Percentiles rank a stretch among this genome's conserved stretches.
Evolutionary conservation across 2,888 invertebrate genomes (phyloP).

Genomic region (Flexamia atlantica): DNA sequence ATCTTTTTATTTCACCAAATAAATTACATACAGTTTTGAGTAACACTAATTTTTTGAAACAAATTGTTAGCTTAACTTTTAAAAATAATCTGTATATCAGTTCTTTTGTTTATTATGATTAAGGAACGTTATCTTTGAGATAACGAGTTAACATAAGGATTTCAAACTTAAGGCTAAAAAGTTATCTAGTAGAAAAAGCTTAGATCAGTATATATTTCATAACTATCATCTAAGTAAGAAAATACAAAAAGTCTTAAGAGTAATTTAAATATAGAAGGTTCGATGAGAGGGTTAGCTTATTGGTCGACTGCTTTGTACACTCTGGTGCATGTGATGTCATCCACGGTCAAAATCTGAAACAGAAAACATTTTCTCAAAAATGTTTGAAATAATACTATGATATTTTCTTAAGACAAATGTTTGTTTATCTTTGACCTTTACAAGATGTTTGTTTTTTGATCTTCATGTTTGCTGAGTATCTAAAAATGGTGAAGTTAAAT

Average conservation of each 20-base stretch:
- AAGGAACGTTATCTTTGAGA: background rate
- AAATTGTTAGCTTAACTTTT: background rate
- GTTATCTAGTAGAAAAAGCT: background rate
- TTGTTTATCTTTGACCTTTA: no score
- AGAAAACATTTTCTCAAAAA: conserved; percentile 30
- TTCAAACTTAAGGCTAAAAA: background rate
- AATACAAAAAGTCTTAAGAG: conserved; percentile 29
- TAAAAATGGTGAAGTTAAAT: no score
- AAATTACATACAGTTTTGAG: no score
- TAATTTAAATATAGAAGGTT: background rate
- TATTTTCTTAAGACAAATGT: no score
- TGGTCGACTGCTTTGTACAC: conserved; percentile 76
- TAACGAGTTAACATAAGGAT: background rate
- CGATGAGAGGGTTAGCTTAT: background rate
- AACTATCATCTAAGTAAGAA: conserved; percentile 20
- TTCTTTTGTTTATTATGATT: background rate
- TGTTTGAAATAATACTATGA: no score
- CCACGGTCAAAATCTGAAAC: conserved; percentile 84
- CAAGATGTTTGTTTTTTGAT: no score
- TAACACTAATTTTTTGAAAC: background rate
- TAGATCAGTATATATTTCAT: background rate
- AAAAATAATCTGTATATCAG: background rate
- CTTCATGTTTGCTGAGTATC: no score
- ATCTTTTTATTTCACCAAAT: no score
- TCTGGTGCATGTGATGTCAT: conserved; percentile 84